Evolutionary conservation across 2,113 vertebrate genomes (phyloP), one percentile per base, ranked within the genome.

Genomic region (Lynx canadensis): DNA sequence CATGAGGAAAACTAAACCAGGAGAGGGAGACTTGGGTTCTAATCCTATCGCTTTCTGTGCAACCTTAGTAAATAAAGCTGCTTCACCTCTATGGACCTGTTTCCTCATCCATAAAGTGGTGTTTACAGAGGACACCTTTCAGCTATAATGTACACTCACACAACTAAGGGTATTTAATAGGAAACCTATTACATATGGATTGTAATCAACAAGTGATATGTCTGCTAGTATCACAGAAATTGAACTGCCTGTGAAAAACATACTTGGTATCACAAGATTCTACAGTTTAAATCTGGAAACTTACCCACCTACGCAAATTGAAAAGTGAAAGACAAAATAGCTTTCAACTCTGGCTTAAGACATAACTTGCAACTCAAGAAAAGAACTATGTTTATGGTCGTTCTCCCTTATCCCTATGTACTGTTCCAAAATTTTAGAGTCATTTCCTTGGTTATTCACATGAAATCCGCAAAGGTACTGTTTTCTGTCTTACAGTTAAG

Each of bases 291-390:
- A 74, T n/a, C 65, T 66, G 76, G 88, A 71, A 87, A 76, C 21
- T 66, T 82, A 23, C 29, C 50, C 25, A 95, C 19, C 38, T 36
- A 45, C 18, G 29, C 16, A 41, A 78, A 78, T 0, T 36, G 60
- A 87, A 63, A 89, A 45, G 13, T 71, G 19, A 97, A 78, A 80
- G 88, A 57, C 25, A 71, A 76, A 45, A 23, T 0, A 71, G 41
- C 69, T 89, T 63, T 83, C 27, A 65, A 38, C 82, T 89, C 78
- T 83, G 55, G 41, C 65, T 91, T 83, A 74, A 81, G 78, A 68
- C 21, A n/a, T 14, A 88, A 94, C 38, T 33, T 71, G 41, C 29
- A 83, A 94, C 71, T 80, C 92, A 96, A 92, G 86, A 92, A 79
- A 83, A 89, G 25, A 79, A 10, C 33, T 38, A 3, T 25, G 1